Evolutionary conservation across 2,113 vertebrate species (phyloP), one percentile per base, ranked within the genome.

Genomic region (Cercopithecus mona): DNA sequence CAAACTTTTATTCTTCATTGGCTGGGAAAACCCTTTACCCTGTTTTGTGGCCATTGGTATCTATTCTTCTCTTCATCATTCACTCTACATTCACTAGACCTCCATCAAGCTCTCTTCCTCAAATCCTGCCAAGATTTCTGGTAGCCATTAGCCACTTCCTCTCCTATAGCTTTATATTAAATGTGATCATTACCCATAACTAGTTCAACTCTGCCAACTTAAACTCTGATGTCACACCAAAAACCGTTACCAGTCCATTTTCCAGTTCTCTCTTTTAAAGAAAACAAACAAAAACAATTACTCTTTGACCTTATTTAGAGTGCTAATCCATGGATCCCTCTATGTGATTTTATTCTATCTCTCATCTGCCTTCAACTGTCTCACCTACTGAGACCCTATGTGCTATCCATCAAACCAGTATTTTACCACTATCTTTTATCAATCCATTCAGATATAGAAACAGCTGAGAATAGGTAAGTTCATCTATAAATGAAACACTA

Each of bases 261-360:
- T 61, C 64, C 50, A 91, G 30, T 64, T 85, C 55, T 88, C 3
- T 82, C 48, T 94, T 92, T 95, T 90, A 96, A 89, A 64, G 30
- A 64, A 76, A 91, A 86, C 45, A 93, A 89, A 75, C 13, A 66
- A 92, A 95, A 90, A 14, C 27, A 75, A 75, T 30, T 72, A 86
- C 12, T 50, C 10, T 94, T 89, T 76, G n/a, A 68, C 52, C 8
- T 94, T 45, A 88, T 66, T 91, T 80, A 61, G 32, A 48, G n/a
- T 40, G 35, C 30, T 80, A 79, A 52, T 45, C 59, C 61, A 32
- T 48, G 25, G 17, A 5, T 55, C 76, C 57, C 23, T 75, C 52
- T 32, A 14, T 94, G 70, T 79, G 64, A n/a, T n/a, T 70, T 12
- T 70, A 73, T 25, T 73, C 79, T 27, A 52, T 40, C 43, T 70